Conservation (phyloP, 2,113 vertebrate genomes). For the Narcine bancroftii region DNA sequence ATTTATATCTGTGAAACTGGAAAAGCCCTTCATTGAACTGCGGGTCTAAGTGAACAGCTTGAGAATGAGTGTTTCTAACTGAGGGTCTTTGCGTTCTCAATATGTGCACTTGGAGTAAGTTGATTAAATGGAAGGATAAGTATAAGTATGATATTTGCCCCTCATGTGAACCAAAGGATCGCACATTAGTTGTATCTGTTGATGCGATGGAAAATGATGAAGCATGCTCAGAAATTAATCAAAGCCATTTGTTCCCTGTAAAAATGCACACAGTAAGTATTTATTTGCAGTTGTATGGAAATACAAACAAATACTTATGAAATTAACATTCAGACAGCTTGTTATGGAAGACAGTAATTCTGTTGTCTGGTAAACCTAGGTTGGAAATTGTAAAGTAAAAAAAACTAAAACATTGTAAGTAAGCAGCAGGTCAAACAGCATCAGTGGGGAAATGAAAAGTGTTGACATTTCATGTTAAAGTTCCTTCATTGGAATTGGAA, state of each 20-base stretch:
- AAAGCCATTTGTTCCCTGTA: too few species aligned
- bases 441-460: too few species aligned
- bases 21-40: slow-evolving; percentile 4
- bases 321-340: not conserved
- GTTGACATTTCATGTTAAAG: too few species aligned
- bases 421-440: too few species aligned
- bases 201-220: not conserved
- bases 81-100: not conserved
- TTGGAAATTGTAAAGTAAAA: not conserved
- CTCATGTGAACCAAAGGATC: not conserved
- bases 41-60: not conserved
- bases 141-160: not conserved
- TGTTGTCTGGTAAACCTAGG: not conserved
- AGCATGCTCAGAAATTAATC: not conserved
- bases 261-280: not conserved
- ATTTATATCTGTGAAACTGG: slow-evolving; percentile 11
- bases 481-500: too few species aligned
- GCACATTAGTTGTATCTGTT: not conserved
- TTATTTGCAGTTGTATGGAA: not conserved
- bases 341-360: not conserved
- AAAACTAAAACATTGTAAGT: too few species aligned
- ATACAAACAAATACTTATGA: not conserved
- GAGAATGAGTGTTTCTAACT: not conserved
- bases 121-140: not conserved
- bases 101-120: not conserved